Evolutionary conservation across 2,888 invertebrate species (phyloP), one percentile per base, ranked within the genome.

Genomic region (Apotomis betuletana): DNA sequence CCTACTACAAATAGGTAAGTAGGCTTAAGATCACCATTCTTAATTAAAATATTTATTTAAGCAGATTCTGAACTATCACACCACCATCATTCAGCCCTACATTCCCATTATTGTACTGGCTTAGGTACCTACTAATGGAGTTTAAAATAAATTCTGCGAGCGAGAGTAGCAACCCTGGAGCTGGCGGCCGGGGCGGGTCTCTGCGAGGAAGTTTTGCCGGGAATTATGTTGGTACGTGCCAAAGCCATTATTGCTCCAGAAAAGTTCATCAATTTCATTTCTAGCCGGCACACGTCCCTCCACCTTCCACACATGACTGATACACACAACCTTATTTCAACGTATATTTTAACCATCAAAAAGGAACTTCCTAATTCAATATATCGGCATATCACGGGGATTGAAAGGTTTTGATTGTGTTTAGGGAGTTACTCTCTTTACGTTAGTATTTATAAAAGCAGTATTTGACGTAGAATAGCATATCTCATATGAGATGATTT

Each of bases 181-280:
- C 74, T 74, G 80, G n/a, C n/a, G n/a, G n/a, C n/a, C 67, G 76
- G 74, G 85, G 83, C 79, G 85, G 84, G 84, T 84, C 81, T 84
- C 85, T 86, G 89, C 84, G 88, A 87, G 89, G 89, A 93, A 93
- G 92, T 93, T 93, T 93, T 90, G 89, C 84, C 85, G 88, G 89
- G 91, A 92, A 92, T 92, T 91, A 92, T 92, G 91, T 91, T 89
- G 90, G 92, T 92, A 93, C 93, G 94, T 93, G 94, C 93, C 92
- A 92, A 91, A 92, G 92, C 92, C 93, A 93, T 94, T 93, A 94
- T 93, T 93, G 91, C 91, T 90, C 85, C 90, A 92, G 92, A 92
- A 93, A 94, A 93, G 92, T 93, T 94, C 93, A 93, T 93, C 93
- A 93, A 93, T 93, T 93, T 93, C 90, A 93, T 94, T 93, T 91